Evolutionary conservation across 2,797 vertebrate species (phyloP), one percentile per base, ranked within the genome.

Genomic region (Fringilla coelebs): DNA sequence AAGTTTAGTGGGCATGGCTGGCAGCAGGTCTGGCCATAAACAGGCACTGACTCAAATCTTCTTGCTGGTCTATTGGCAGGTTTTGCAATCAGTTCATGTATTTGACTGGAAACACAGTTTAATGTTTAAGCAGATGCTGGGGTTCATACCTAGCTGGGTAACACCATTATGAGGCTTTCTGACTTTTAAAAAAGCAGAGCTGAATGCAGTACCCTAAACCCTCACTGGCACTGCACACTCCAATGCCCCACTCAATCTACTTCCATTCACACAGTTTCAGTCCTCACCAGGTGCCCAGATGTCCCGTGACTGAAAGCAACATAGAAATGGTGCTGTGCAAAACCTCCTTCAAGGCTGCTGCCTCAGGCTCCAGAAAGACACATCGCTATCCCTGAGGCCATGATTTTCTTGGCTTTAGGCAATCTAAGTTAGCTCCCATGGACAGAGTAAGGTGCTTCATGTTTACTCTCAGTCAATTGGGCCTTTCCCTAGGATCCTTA

Each of bases 71-170:
- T 76, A 5, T 28, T 68, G 0, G 3, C 31, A 85, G 34, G 34
- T 85, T 93, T 84, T 63, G 85, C 83, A 94, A 92, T 71, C 66
- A 63, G 55, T 71, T 89, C 52, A 57, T 49, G 63, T 40, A 90
- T 73, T 48, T 85, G 52, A 60, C 48, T 92, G 76, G 40, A 90
- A 96, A 81, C 46, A 38, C 4, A 76, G 62, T 70, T 80, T 74
- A 38, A 79, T 66, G 28, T 76, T 76, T 62, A 88, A 17, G n/a
- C 38, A 78, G 25, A 45, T 2, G 2, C 46, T 57, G 43, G 52
- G 26, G 38, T 81, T 81, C 41, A 49, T 34, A 67, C 31, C n/a
- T 52, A 62, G 31, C 28, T 94, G 75, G 38, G 31, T 40, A 93
- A 46, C 28, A 43, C 4, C 24, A 31, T 28, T 71, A 52, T 25